phyloP scores from a whole-genome alignment of 2,113 vertebrate species.

The Colistium nudipinnis region DNA sequence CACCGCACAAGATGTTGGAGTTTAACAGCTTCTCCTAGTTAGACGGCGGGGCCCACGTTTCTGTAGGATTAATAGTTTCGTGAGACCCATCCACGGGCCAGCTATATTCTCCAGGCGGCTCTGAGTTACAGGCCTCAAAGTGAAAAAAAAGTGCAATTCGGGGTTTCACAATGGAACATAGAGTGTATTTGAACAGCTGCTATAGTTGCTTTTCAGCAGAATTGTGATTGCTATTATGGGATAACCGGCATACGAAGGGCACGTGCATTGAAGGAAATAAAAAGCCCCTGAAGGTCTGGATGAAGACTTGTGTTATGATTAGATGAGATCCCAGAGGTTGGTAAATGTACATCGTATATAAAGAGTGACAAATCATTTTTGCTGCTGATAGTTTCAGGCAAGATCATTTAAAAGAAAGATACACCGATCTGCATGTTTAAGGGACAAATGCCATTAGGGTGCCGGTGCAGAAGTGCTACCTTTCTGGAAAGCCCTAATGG shows the following conservation, averaged over 20 bases:
- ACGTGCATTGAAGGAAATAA: constrained; percentile 18
- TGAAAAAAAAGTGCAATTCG: constrained; percentile 53
- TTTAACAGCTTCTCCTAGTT: constrained; percentile 44
- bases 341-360: constrained; percentile 38
- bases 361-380: constrained; percentile 52
- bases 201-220: constrained; percentile 63
- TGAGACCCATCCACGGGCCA: constrained; percentile 63
- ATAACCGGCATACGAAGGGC: constrained; percentile 56
- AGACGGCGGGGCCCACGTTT: constrained; percentile 49
- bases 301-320: constrained; percentile 57
- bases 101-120: constrained; percentile 68
- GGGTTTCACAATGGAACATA: constrained; percentile 67
- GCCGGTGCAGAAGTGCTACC: constrained; percentile 63
- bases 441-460: constrained; percentile 66
- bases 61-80: constrained; percentile 75
- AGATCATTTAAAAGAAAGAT: constrained; percentile 33
- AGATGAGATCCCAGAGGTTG: constrained; percentile 42
- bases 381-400: constrained; percentile 23
- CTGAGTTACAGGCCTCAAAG: constrained; percentile 73
- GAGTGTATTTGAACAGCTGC: constrained; percentile 81
- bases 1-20: constrained; percentile 66
- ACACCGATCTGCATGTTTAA: constrained; percentile 52
- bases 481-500: constrained; percentile 67
- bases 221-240: constrained; percentile 67
- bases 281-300: constrained; percentile 32